Evolutionary conservation across 1,140 invertebrate species (phyloP).

Genomic region (Pogonomyrmex barbatus): DNA sequence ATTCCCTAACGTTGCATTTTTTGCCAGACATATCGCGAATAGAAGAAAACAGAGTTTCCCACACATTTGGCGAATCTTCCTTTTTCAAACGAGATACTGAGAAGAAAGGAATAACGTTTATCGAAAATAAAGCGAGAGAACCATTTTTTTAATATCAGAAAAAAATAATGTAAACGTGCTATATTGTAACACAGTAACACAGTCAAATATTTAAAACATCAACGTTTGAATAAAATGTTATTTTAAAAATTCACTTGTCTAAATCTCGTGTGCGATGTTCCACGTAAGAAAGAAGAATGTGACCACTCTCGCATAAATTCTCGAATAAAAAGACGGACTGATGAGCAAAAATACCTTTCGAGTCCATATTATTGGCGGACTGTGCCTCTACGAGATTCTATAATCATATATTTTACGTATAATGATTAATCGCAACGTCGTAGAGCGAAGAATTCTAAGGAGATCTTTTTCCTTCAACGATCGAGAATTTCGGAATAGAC

Average conservation of each 20-base stretch:
- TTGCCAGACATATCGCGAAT: background rate
- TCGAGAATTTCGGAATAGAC: too few relatives aligned
- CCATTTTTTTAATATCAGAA: background rate
- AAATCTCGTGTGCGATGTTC: background rate
- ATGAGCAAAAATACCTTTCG: background rate
- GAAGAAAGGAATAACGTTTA: too few relatives aligned
- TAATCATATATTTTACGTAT: too few relatives aligned
- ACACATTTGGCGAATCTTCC: background rate
- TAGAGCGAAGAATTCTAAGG: too few relatives aligned
- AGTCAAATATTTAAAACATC: background rate
- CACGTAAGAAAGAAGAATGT: background rate
- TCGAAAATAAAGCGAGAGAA: background rate
- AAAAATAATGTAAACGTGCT: background rate
- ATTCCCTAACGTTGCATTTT: background rate
- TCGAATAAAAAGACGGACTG: background rate
- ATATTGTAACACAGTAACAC: too few relatives aligned
- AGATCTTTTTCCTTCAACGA: too few relatives aligned
- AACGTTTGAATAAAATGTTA: background rate
- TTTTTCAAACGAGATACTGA: too few relatives aligned
- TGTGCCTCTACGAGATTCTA: too few relatives aligned
- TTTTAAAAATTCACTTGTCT: background rate
- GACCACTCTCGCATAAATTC: too few relatives aligned
- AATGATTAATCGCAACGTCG: too few relatives aligned
- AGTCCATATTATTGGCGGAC: too few relatives aligned
- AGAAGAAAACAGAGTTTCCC: background rate